Evolutionary conservation across 2,888 invertebrate genomes (phyloP).

Genomic region (Pseudococcus viburni): DNA sequence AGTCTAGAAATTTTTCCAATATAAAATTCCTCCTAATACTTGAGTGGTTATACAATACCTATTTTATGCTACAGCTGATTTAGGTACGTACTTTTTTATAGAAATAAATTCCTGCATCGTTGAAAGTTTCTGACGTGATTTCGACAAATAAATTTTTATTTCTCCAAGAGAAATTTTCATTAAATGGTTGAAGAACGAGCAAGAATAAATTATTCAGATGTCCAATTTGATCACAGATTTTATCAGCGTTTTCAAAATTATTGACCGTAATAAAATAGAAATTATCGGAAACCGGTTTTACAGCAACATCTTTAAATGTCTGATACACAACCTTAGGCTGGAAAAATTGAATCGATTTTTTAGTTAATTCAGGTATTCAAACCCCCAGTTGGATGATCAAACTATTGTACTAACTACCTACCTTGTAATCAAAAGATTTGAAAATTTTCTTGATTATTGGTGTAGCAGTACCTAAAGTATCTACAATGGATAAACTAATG

Average conservation of each 20-base stretch:
- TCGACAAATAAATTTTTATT: constrained; percentile 45
- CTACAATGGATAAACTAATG: constrained; percentile 34
- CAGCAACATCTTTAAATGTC: background rate
- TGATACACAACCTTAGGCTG: constrained; percentile 6
- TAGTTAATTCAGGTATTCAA: background rate
- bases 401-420: background rate
- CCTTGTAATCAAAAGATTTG: constrained; percentile 37
- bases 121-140: constrained; percentile 2
- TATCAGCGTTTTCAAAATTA: constrained; percentile 36
- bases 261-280: constrained; percentile 14
- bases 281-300: background rate
- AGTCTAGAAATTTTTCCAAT: background rate
- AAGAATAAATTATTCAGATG: constrained; percentile 48
- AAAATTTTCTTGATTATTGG: constrained; percentile 31
- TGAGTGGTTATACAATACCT: no score
- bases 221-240: constrained; percentile 1
- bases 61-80: no score
- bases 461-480: background rate
- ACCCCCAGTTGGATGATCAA: background rate
- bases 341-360: background rate
- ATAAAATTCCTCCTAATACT: background rate
- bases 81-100: constrained; percentile 55
- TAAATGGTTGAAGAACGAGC: constrained; percentile 3
- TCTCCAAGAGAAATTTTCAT: constrained; percentile 9
- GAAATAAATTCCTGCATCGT: background rate